These are phyloP conservation scores for Spilosoma lubricipeda DNA, from an alignment of 2,888 invertebrate genomes.

Conservation along the genomic window DNA sequence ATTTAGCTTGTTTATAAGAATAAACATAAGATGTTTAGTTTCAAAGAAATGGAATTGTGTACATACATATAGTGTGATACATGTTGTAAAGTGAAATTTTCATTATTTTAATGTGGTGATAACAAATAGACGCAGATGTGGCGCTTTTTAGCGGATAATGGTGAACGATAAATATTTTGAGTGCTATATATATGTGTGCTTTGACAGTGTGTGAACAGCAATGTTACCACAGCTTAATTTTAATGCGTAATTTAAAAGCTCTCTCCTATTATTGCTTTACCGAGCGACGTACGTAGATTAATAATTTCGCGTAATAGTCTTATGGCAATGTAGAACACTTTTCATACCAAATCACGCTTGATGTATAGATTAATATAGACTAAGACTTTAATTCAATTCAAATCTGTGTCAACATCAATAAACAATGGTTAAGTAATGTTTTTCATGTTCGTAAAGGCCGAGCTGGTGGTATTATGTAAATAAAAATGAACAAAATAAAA, in stretches of 20 bases:
- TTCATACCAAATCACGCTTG: background rate
- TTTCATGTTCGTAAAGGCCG: too few species aligned
- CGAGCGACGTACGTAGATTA: constrained; percentile 22
- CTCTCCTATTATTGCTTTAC: constrained; percentile 35
- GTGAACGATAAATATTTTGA: constrained; percentile 54
- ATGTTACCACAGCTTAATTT: constrained; percentile 52
- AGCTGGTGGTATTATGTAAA: too few species aligned
- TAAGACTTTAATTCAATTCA: background rate
- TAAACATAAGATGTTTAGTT: too few species aligned
- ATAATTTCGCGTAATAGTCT: constrained; percentile 16
- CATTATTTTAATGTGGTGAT: constrained; percentile 58
- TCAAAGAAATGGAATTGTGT: too few species aligned
- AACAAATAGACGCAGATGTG: constrained; percentile 59
- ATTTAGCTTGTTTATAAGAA: too few species aligned
- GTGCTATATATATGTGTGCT: constrained; percentile 17
- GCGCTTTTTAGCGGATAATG: constrained; percentile 49
- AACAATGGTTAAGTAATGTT: too few species aligned
- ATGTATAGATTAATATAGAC: background rate
- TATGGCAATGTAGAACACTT: constrained; percentile 17
- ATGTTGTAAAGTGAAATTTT: constrained; percentile 37
- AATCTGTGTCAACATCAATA: background rate
- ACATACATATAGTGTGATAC: constrained; percentile 5
- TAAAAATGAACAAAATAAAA: background rate
- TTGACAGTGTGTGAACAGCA: constrained; percentile 43
- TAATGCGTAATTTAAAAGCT: constrained; percentile 42